Conservation (phyloP, 2,888 invertebrate species). For the Brassicogethes aeneus region DNA sequence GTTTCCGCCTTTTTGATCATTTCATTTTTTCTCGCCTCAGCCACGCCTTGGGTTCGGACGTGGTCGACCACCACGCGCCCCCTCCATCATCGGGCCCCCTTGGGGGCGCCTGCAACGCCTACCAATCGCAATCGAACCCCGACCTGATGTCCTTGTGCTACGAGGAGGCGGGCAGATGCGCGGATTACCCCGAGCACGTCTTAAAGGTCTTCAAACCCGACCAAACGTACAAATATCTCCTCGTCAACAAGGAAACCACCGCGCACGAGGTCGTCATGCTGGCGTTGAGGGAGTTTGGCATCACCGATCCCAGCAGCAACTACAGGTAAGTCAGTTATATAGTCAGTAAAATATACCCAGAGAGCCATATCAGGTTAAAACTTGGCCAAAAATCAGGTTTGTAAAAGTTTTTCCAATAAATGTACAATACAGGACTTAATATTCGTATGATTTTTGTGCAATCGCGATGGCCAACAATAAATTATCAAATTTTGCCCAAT, state of each 20-base stretch:
- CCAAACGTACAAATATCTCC: constrained; percentile 94
- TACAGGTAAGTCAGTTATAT: too few species aligned
- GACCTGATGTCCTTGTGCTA: constrained; percentile 77
- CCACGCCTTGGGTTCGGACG: constrained; percentile 59
- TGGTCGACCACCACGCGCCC: constrained; percentile 52
- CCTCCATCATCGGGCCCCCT: constrained; percentile 46
- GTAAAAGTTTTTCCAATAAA: too few species aligned
- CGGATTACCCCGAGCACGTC: constrained; percentile 93
- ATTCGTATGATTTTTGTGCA: too few species aligned
- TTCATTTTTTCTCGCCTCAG: too few species aligned
- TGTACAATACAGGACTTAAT: too few species aligned
- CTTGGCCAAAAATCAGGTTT: too few species aligned
- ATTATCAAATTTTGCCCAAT: too few species aligned
- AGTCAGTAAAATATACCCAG: too few species aligned
- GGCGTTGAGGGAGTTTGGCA: constrained; percentile 91
- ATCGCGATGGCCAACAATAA: too few species aligned
- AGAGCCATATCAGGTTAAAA: too few species aligned
- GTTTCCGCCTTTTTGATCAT: too few species aligned
- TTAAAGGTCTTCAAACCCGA: constrained; percentile 93
- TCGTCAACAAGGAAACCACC: constrained; percentile 89
- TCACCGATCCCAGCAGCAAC: constrained; percentile 88
- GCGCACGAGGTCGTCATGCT: constrained; percentile 93
- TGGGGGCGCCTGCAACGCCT: constrained; percentile 51
- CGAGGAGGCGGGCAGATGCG: constrained; percentile 67
- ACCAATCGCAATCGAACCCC: constrained; percentile 84